phyloP scores from a whole-genome alignment of 2,888 invertebrate genomes.

The Ophonus ardosiacus region DNA sequence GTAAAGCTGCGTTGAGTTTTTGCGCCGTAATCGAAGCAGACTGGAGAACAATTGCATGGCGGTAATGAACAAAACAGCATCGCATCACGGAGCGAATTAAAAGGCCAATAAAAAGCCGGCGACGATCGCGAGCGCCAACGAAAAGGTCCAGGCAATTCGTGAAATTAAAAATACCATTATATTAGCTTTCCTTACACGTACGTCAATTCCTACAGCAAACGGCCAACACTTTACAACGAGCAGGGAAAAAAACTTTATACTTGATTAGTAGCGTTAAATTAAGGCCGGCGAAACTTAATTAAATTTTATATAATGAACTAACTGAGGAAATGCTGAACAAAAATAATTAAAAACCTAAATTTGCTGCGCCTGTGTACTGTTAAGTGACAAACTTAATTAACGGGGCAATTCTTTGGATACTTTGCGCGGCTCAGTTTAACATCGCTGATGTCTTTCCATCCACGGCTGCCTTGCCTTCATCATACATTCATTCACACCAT shows the following conservation, averaged over 20 bases:
- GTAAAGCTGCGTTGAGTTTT: slow-evolving; percentile 33
- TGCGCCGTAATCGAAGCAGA: slow-evolving; percentile 43
- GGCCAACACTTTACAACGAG: slow-evolving; percentile 72
- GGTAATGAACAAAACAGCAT: slow-evolving; percentile 49
- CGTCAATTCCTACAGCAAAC: slow-evolving; percentile 74
- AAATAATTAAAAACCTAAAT: slow-evolving; percentile 78
- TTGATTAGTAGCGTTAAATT: slow-evolving; percentile 78
- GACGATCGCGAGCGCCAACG: slow-evolving; percentile 31
- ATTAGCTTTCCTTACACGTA: slow-evolving; percentile 72
- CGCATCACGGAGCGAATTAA: slow-evolving; percentile 53
- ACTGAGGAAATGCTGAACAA: slow-evolving; percentile 77
- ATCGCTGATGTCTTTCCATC: slow-evolving; percentile 45
- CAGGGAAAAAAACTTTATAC: slow-evolving; percentile 74
- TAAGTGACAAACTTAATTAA: slow-evolving; percentile 78
- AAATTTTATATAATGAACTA: slow-evolving; percentile 78
- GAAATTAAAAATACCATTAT: slow-evolving; percentile 73
- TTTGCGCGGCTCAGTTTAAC: slow-evolving; percentile 51
- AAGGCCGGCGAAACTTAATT: slow-evolving; percentile 77
- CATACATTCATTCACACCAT: slow-evolving; percentile 46
- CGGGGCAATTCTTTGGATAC: slow-evolving; percentile 73
- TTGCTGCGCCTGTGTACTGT: slow-evolving; percentile 74
- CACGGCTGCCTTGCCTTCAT: not conserved
- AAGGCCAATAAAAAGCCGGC: slow-evolving; percentile 54
- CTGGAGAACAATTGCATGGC: slow-evolving; percentile 47
- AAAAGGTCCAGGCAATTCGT: slow-evolving; percentile 52